Evolutionary conservation across 1,140 invertebrate species (phyloP), one percentile per base, ranked within the genome.

Genomic region (Penaeus japonicus): DNA sequence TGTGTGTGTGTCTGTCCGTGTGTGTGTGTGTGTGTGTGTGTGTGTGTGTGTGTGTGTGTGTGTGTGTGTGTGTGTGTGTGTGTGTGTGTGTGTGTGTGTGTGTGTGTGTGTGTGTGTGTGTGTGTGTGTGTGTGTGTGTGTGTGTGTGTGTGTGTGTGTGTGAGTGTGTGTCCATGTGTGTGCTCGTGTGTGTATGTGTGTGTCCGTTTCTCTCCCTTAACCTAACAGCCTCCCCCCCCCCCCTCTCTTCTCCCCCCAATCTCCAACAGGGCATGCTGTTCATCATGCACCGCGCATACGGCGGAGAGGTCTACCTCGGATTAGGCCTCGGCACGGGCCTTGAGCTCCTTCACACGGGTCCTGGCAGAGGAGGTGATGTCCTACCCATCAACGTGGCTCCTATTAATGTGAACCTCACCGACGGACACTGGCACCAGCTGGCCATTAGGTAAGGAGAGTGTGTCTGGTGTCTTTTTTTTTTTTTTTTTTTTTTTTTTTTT

Each of bases 271-370:
- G 86, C 24, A 88, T 88, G 86, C 27, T 88, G 22, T 88, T 88
- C 86, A 75, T 88, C 30, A 88, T 88, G 86, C 86, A 88, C 65
- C 79, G 86, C 17, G 86, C 86, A 3, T 88, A 88, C 80, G 86
- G 80, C 15, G 86, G 86, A 32, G 86, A 88, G 80, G 86, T 88
- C 35, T 88, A 88, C 47, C 86, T 88, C 4, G 86, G 86, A 1
- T 80, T 88, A 17, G 86, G 86, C 4, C 80, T 88, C 27, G 86
- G 86, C 27, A 83, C 86, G 0, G 86, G 86, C 1, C 80, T 88
- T 54, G 86, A 88, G 80, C 70, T 88, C 15, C 80, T 88, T 1
- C 86, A 88, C 86, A 88, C 86, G 15, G 86, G 86, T 7, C 86
- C 86, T n/a, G 53, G 65, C 15, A 75, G 79, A 18, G 59, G 70